These are phyloP conservation scores for Hestina assimilis DNA, from an alignment of 1,140 invertebrate genomes.

Conservation along the genomic window DNA sequence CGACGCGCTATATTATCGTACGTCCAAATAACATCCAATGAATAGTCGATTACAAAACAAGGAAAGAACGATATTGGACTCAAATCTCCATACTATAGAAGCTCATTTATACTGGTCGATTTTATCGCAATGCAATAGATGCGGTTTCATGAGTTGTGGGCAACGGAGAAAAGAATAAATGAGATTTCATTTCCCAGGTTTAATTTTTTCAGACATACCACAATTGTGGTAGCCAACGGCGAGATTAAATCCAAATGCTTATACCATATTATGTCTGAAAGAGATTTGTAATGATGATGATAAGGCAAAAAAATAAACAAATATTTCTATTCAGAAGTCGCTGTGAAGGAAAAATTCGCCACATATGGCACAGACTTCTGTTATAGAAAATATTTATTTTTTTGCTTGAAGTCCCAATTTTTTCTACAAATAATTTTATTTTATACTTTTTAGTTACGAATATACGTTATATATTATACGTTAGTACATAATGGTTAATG, in stretches of 20 bases:
- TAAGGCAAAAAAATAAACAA: no score
- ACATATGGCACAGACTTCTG: no score
- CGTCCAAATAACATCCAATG: not conserved
- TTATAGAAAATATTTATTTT: no score
- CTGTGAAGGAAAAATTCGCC: no score
- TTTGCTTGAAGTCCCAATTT: no score
- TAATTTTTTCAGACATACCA: slow-evolving; percentile 13
- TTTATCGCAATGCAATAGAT: slow-evolving; percentile 15
- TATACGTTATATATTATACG: no score
- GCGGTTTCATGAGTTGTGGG: slow-evolving; percentile 23
- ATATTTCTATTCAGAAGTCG: no score
- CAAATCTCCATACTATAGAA: slow-evolving; percentile 5
- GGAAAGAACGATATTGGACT: slow-evolving; percentile 6
- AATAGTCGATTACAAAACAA: slow-evolving; percentile 8
- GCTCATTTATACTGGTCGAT: not conserved
- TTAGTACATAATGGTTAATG: no score
- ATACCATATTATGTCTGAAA: no score
- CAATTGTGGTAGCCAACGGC: slow-evolving; percentile 1
- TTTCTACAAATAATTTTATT: no score
- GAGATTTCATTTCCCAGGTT: slow-evolving; percentile 16
- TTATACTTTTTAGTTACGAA: no score
- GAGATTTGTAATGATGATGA: no score
- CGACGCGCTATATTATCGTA: not conserved
- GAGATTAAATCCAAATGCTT: slow-evolving; percentile 17
- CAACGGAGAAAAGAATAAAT: slow-evolving; percentile 16